Evolutionary conservation across 2,113 vertebrate species (phyloP).

Genomic region (Protomyctophum bolini): DNA sequence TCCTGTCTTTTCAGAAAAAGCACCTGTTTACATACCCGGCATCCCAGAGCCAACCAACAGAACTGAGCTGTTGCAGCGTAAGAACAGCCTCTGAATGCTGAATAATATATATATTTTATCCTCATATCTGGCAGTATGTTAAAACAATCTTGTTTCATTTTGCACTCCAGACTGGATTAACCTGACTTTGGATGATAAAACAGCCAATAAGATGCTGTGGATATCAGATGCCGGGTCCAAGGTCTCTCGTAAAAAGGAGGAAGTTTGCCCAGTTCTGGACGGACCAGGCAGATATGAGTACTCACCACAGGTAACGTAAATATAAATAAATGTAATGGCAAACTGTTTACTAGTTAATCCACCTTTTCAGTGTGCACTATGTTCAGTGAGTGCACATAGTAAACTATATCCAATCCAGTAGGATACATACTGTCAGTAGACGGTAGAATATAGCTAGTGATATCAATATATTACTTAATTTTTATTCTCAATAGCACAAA

Average conservation of each 20-base stretch:
- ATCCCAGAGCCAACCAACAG: slow-evolving; percentile 61
- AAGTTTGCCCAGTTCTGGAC: slow-evolving; percentile 67
- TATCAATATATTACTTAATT: too few relatives aligned
- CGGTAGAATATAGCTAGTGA: too few relatives aligned
- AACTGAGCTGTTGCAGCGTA: slow-evolving; percentile 63
- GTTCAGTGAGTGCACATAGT: too few relatives aligned
- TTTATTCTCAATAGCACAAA: too few relatives aligned
- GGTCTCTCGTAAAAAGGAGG: slow-evolving; percentile 54
- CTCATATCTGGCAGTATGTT: neutral
- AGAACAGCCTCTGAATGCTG: neutral
- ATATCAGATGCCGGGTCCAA: slow-evolving; percentile 49
- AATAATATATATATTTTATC: neutral
- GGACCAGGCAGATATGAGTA: slow-evolving; percentile 65
- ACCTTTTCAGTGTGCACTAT: too few relatives aligned
- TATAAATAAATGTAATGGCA: too few relatives aligned
- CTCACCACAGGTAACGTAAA: slow-evolving; percentile 54
- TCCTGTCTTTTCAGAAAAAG: slow-evolving; percentile 39
- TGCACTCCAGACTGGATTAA: slow-evolving; percentile 57
- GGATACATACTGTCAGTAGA: too few relatives aligned
- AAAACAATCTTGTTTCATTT: neutral
- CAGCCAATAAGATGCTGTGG: slow-evolving; percentile 69
- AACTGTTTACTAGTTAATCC: too few relatives aligned
- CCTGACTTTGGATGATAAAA: slow-evolving; percentile 63
- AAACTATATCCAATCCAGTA: too few relatives aligned
- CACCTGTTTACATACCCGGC: slow-evolving; percentile 44